These are phyloP conservation scores for Tapirus terrestris DNA, from an alignment of 2,113 vertebrate genomes.

Conservation along the genomic window DNA sequence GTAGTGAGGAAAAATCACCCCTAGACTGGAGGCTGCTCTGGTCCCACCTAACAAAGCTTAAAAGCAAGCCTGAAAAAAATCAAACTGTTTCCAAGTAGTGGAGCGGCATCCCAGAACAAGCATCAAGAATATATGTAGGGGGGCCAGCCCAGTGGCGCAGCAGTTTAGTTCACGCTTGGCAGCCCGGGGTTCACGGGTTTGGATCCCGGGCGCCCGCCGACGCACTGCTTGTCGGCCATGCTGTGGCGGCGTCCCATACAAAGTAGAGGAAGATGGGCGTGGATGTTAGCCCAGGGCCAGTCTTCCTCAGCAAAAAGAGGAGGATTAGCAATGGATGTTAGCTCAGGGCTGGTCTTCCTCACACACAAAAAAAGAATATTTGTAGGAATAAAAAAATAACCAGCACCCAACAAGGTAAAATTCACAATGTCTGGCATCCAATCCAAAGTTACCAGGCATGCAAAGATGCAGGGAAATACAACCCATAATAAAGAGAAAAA, in stretches of 20 bases:
- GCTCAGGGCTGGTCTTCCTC: no score
- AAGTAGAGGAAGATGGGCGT: no score
- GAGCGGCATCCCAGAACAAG: not conserved
- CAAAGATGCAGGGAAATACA: not conserved
- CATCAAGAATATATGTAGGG: not conserved
- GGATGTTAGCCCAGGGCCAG: no score
- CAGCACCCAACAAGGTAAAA: not conserved
- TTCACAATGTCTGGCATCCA: constrained; percentile 1
- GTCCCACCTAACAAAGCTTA: not conserved
- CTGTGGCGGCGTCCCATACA: no score
- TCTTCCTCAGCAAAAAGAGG: no score
- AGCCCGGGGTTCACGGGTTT: no score
- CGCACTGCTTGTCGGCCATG: no score
- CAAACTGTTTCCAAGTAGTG: constrained; percentile 15
- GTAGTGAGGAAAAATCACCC: not conserved
- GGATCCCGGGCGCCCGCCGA: no score
- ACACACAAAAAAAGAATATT: not conserved
- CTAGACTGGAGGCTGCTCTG: not conserved
- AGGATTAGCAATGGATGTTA: no score
- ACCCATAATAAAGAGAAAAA: not conserved
- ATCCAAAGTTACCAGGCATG: not conserved
- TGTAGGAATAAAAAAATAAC: constrained; percentile 22
- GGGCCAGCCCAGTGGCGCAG: no score
- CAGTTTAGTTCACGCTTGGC: no score
- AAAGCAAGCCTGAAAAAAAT: constrained; percentile 20